Percentiles rank a stretch among this genome's conserved stretches.
These are phyloP conservation scores for Talpa occidentalis DNA, from an alignment of 2,113 vertebrate species.

Conservation along the genomic window DNA sequence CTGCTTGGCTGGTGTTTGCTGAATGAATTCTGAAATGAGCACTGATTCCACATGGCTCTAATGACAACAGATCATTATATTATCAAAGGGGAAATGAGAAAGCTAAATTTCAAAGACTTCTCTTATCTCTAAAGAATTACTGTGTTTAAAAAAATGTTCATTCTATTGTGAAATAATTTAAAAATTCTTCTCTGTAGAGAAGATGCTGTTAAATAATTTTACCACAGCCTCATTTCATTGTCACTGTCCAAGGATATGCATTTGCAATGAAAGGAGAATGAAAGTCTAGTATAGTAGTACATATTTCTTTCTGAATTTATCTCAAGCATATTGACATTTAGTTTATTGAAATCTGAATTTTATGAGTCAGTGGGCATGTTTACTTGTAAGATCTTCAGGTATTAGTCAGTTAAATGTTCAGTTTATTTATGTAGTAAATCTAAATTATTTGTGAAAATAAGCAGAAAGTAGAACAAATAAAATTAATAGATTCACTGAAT, in stretches of 20 bases:
- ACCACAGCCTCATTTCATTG: background rate
- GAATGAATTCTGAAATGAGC: background rate
- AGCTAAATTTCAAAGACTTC: background rate
- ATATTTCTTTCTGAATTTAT: background rate
- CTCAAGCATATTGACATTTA: background rate
- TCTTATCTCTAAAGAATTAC: background rate
- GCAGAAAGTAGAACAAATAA: background rate
- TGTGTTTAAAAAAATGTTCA: background rate
- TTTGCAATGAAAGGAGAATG: background rate
- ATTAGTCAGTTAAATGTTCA: background rate
- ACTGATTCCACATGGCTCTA: background rate
- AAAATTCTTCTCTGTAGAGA: background rate
- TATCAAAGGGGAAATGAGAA: background rate
- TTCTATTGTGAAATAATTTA: background rate
- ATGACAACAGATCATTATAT: background rate
- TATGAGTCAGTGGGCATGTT: background rate
- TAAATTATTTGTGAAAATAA: conserved; percentile 41
- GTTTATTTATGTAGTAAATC: background rate
- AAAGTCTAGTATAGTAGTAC: background rate
- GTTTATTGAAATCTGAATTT: conserved; percentile 23
- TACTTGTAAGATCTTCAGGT: background rate
- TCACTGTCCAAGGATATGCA: background rate
- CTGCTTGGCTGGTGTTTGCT: background rate
- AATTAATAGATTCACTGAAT: background rate
- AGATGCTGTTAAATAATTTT: background rate